phyloP scores from a whole-genome alignment of 2,113 vertebrate species.

The Hippocampus mohnikei region DNA sequence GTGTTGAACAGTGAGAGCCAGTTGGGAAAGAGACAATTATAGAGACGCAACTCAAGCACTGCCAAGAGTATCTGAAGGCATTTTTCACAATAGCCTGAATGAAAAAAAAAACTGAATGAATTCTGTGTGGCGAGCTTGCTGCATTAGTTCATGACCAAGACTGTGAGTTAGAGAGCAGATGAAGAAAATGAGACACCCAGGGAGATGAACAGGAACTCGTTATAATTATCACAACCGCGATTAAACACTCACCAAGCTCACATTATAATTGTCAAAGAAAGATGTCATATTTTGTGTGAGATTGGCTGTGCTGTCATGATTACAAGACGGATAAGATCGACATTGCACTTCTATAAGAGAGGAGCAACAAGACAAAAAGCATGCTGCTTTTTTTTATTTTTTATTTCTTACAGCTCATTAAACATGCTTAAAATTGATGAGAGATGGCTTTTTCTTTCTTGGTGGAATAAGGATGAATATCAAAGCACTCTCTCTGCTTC shows the following conservation, averaged over 20 bases:
- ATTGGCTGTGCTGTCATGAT: constrained; percentile 20
- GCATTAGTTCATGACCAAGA: not conserved
- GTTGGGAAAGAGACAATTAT: not conserved
- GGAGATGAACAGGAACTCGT: constrained; percentile 1
- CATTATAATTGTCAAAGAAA: constrained; percentile 11
- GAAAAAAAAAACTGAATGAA: not conserved
- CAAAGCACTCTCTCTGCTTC: not conserved
- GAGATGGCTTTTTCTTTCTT: constrained; percentile 36
- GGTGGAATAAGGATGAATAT: constrained; percentile 13
- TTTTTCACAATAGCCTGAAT: not conserved
- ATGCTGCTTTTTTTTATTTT: not conserved
- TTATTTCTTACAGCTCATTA: constrained; percentile 28
- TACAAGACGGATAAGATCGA: constrained; percentile 1
- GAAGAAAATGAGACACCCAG: not conserved
- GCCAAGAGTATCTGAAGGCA: not conserved
- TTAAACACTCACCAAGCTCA: constrained; percentile 14
- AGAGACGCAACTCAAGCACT: not conserved
- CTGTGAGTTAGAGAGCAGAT: not conserved
- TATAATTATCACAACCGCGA: constrained; percentile 15
- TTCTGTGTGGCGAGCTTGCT: not conserved
- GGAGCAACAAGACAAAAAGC: constrained; percentile 16
- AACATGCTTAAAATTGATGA: constrained; percentile 41
- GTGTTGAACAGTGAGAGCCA: not conserved
- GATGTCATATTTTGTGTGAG: not conserved
- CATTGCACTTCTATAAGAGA: constrained; percentile 20